phyloP scores from a whole-genome alignment of 2,113 vertebrate species.

The Oostethus manadensis region DNA sequence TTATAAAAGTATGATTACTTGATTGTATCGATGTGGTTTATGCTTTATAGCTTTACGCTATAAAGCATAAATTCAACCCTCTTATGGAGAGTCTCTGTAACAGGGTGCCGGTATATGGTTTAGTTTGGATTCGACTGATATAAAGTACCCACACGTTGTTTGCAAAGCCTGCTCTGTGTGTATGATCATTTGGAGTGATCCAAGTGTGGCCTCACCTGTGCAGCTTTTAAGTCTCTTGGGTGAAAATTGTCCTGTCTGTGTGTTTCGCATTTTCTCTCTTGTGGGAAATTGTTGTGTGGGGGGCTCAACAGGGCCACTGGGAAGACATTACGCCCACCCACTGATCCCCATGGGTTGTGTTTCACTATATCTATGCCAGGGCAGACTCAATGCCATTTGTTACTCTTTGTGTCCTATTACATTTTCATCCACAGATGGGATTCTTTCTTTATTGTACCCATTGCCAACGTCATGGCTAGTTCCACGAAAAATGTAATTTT shows the following conservation, averaged over 20 bases:
- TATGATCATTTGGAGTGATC: slow-evolving; percentile 70
- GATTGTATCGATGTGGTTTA: too few species aligned
- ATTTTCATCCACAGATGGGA: slow-evolving; percentile 29
- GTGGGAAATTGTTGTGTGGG: slow-evolving; percentile 23
- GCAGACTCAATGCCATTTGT: slow-evolving; percentile 57
- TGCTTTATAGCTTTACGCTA: slow-evolving; percentile 14
- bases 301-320: slow-evolving; percentile 48
- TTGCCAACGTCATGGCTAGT: slow-evolving; percentile 18
- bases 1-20: too few species aligned
- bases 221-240: slow-evolving; percentile 55
- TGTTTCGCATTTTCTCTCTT: slow-evolving; percentile 42
- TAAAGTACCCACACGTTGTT: slow-evolving; percentile 34
- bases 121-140: slow-evolving; percentile 54
- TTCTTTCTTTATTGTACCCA: slow-evolving; percentile 18
- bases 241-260: slow-evolving; percentile 42
- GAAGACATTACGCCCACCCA: slow-evolving; percentile 65
- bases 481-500: slow-evolving; percentile 8
- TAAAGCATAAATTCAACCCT: slow-evolving; percentile 41
- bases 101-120: slow-evolving; percentile 21
- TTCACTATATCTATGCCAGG: slow-evolving; percentile 36
- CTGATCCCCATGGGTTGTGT: slow-evolving; percentile 49
- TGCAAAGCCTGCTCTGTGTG: slow-evolving; percentile 59
- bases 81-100: slow-evolving; percentile 31
- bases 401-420: slow-evolving; percentile 33
- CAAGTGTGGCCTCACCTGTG: slow-evolving; percentile 63